Conservation (phyloP, 1,140 invertebrate species). For the Drosophila funebris region DNA sequence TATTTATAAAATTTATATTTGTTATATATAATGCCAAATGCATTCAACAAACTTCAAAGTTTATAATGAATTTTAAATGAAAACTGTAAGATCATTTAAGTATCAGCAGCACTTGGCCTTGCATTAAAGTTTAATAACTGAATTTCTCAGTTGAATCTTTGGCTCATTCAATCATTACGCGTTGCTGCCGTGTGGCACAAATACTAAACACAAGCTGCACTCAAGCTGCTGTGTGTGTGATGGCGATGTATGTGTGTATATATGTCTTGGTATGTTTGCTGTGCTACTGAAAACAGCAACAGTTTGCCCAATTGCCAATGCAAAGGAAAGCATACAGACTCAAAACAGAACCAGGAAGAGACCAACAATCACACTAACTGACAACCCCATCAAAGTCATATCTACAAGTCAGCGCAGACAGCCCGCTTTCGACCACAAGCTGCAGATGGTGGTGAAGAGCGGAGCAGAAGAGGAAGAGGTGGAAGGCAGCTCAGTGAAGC, state of each 20-base stretch:
- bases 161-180: conserved; percentile 2
- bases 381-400: conserved; percentile 38
- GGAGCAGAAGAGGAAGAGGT: neutral
- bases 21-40: too few species aligned
- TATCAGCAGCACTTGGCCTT: too few species aligned
- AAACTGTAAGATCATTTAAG: too few species aligned
- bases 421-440: neutral
- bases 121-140: too few species aligned
- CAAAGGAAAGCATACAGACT: conserved; percentile 26
- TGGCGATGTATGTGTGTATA: neutral
- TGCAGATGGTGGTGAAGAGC: too few species aligned
- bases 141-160: neutral
- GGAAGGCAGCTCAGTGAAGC: conserved; percentile 22
- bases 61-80: too few species aligned
- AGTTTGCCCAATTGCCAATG: conserved; percentile 43
- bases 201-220: neutral
- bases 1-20: too few species aligned
- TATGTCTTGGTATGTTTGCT: neutral
- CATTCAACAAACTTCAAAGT: too few species aligned
- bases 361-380: conserved; percentile 52
- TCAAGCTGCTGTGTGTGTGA: neutral
- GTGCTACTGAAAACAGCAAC: conserved; percentile 42
- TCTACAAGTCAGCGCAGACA: conserved; percentile 15
- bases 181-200: neutral
- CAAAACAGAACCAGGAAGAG: conserved; percentile 16